Percentiles rank a stretch among this genome's conserved stretches.
Evolutionary conservation across 2,113 vertebrate genomes (phyloP).

Genomic region (Oncorhynchus masou): DNA sequence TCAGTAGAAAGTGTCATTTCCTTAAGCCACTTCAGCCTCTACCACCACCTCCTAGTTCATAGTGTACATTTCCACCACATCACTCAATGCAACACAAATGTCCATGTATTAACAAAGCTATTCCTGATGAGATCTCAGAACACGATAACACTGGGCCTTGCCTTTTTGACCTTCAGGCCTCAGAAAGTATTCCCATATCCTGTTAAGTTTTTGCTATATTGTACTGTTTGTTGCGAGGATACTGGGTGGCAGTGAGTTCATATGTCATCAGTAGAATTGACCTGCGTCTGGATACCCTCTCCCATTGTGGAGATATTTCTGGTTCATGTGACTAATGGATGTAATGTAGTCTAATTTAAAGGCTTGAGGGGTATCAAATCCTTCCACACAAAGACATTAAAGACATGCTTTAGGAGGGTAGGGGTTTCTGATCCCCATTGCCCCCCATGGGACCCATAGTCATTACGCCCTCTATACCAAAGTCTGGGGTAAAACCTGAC

Average conservation of each 20-base stretch:
- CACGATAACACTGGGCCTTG: conserved; percentile 35
- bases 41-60: conserved; percentile 42
- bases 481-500: neutral
- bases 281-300: conserved; percentile 35
- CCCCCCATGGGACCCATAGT: conserved; percentile 35
- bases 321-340: conserved; percentile 56
- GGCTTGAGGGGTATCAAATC: conserved; percentile 49
- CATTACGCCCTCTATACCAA: conserved; percentile 12
- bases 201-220: neutral
- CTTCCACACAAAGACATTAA: conserved; percentile 53
- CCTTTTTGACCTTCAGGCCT: conserved; percentile 38
- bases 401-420: conserved; percentile 41
- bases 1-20: conserved; percentile 81
- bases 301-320: conserved; percentile 46
- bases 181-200: neutral
- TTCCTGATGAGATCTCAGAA: neutral
- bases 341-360: conserved; percentile 57
- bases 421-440: conserved; percentile 38
- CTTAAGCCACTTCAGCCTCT: conserved; percentile 51
- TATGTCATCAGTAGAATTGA: neutral
- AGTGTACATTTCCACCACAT: conserved; percentile 42
- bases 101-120: conserved; percentile 51
- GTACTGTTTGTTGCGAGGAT: neutral
- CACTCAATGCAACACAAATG: conserved; percentile 47
- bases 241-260: conserved; percentile 27